phyloP scores from a whole-genome alignment of 2,797 vertebrate species.

The Danio kyathit region DNA sequence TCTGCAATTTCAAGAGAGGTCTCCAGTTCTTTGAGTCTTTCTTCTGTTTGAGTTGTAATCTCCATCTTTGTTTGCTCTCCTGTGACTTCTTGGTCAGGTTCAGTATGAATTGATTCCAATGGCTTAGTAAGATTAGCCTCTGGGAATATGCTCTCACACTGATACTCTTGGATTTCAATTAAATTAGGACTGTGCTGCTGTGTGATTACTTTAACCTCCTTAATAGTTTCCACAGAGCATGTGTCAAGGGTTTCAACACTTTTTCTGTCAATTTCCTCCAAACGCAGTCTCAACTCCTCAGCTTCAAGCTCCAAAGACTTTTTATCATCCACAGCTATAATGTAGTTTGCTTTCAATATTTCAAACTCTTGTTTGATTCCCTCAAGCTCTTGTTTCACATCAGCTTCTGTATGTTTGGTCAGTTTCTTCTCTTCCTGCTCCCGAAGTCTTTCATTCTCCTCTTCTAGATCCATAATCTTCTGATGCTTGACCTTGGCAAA shows the following conservation, averaged over 20 bases:
- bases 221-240: conserved; percentile 35
- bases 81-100: conserved; percentile 41
- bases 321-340: conserved; percentile 77
- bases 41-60: conserved; percentile 55
- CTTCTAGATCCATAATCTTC: conserved; percentile 94
- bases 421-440: conserved; percentile 74
- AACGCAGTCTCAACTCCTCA: conserved; percentile 73
- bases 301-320: conserved; percentile 79
- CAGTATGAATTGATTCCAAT: conserved; percentile 39
- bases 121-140: conserved; percentile 47
- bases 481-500: conserved; percentile 97
- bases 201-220: conserved; percentile 66
- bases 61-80: conserved; percentile 56
- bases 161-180: conserved; percentile 51
- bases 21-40: conserved; percentile 69
- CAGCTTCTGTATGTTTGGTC: conserved; percentile 50
- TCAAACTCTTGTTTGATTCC: conserved; percentile 72
- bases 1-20: conserved; percentile 62
- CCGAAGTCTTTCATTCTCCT: conserved; percentile 91
- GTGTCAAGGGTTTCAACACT: background rate
- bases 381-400: conserved; percentile 74
- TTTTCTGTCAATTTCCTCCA: conserved; percentile 64
- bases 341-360: conserved; percentile 77
- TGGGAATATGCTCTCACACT: conserved; percentile 45
- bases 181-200: conserved; percentile 60